Evolutionary conservation across 2,113 vertebrate genomes (phyloP).

Genomic region (Zosterops pallidus): DNA sequence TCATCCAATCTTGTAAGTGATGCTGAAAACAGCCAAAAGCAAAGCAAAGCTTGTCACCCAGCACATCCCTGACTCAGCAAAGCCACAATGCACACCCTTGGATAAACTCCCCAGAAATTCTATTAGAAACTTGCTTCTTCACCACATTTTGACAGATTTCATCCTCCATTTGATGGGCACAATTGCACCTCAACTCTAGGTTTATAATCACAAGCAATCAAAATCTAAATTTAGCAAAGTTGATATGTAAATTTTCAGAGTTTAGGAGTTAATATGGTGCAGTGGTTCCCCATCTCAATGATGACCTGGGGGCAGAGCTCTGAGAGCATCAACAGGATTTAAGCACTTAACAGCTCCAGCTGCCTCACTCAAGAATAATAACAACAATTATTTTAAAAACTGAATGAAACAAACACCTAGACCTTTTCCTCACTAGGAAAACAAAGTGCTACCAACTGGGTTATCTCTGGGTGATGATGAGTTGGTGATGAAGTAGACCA

Average conservation of each 20-base stretch:
- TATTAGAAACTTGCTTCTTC: background rate
- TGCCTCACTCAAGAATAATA: background rate
- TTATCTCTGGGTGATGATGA: background rate
- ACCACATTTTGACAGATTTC: background rate
- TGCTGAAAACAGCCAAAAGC: background rate
- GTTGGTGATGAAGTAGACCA: background rate
- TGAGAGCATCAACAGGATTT: background rate
- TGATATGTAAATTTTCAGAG: background rate
- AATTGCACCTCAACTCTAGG: background rate
- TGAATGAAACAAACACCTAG: background rate
- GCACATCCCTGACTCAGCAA: background rate
- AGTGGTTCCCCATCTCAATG: background rate
- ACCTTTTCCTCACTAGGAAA: background rate
- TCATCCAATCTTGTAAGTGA: background rate
- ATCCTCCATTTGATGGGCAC: background rate
- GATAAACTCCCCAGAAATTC: background rate
- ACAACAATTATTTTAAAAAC: background rate
- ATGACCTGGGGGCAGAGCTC: background rate
- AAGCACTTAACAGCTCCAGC: background rate
- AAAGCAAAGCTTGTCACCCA: background rate
- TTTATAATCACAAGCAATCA: background rate
- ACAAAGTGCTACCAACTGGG: background rate
- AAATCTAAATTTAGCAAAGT: background rate
- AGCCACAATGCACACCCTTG: fast-evolving
- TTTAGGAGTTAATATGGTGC: background rate